Conservation (phyloP, 2,113 vertebrate genomes). For the Probosciger aterrimus region DNA sequence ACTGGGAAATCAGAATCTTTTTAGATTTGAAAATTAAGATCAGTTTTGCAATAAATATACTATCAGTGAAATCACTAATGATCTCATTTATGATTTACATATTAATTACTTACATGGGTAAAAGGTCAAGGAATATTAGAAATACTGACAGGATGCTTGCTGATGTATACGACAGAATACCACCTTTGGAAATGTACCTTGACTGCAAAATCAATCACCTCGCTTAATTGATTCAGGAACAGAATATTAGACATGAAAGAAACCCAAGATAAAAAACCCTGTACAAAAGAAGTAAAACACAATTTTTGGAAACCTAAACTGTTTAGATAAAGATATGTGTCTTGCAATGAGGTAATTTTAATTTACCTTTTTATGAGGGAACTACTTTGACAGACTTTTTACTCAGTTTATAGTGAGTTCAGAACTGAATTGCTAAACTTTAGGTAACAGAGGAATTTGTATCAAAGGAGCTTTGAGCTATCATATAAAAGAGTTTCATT, state of each 20-base stretch:
- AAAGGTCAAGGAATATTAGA: neutral
- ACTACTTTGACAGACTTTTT: neutral
- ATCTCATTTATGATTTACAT: neutral
- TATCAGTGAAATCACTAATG: neutral
- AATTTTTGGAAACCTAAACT: neutral
- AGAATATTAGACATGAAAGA: neutral
- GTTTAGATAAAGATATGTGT: neutral
- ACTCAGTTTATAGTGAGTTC: neutral
- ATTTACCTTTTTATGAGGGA: neutral
- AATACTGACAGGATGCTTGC: neutral
- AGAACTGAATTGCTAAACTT: constrained; percentile 8
- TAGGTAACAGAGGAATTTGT: neutral
- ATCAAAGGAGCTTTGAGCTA: neutral
- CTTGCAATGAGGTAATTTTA: neutral
- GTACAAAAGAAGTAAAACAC: neutral
- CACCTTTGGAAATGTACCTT: neutral
- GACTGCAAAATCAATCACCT: neutral
- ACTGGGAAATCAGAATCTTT: neutral
- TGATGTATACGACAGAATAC: neutral
- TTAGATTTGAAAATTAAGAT: neutral
- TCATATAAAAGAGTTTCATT: neutral
- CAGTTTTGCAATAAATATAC: neutral
- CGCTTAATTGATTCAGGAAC: constrained; percentile 2
- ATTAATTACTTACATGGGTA: neutral
- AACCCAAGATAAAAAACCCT: neutral